Percentiles rank a stretch among this genome's conserved stretches.
These are phyloP conservation scores for Chrysolina oricalcia DNA, from an alignment of 2,888 invertebrate genomes.

Conservation along the genomic window DNA sequence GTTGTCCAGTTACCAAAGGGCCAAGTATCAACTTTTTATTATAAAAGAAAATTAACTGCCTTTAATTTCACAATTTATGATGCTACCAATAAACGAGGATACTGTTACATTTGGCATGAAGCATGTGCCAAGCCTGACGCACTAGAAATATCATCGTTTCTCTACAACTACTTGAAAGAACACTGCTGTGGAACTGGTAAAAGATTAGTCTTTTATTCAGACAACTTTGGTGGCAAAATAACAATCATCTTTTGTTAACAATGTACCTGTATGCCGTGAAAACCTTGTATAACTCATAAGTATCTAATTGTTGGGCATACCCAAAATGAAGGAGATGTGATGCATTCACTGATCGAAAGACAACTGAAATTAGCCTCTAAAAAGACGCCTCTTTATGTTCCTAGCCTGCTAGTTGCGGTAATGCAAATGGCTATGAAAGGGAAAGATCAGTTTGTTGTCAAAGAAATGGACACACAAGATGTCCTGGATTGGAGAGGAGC, in stretches of 20 bases:
- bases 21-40: conserved; percentile 45
- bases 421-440: no score
- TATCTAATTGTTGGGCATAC: conserved; percentile 30
- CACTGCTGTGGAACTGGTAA: conserved; percentile 25
- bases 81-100: conserved; percentile 23
- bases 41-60: conserved; percentile 41
- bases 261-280: conserved; percentile 40
- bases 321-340: conserved; percentile 26
- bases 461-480: no score
- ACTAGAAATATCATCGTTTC: conserved; percentile 36
- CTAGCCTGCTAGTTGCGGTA: no score
- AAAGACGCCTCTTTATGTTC: conserved; percentile 25
- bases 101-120: conserved; percentile 40
- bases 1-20: conserved; percentile 42
- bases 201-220: conserved; percentile 34
- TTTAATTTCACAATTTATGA: conserved; percentile 37
- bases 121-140: conserved; percentile 31
- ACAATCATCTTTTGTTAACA: conserved; percentile 39
- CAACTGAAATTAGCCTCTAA: conserved; percentile 19
- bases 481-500: no score
- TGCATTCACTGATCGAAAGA: conserved; percentile 23
- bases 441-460: no score
- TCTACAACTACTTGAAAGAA: conserved; percentile 34
- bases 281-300: conserved; percentile 25
- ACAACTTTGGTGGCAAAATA: conserved; percentile 35